phyloP scores from a whole-genome alignment of 2,888 invertebrate species.

The Eupsilia transversa region DNA sequence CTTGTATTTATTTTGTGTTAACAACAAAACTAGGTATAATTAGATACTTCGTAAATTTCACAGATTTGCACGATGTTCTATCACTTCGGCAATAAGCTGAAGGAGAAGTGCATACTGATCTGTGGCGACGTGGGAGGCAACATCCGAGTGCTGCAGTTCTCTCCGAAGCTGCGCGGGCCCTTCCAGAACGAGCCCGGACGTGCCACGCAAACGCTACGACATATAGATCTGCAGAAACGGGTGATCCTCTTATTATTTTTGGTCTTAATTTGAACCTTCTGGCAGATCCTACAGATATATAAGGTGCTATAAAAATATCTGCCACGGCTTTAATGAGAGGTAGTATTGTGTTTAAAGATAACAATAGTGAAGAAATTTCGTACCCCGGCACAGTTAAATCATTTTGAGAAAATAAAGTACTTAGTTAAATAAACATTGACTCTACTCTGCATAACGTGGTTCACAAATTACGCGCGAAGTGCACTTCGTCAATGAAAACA shows the following conservation, averaged over 20 bases:
- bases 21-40: neutral
- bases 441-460: no score
- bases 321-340: no score
- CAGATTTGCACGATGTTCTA: constrained; percentile 90
- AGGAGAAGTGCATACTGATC: constrained; percentile 91
- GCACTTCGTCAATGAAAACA: no score
- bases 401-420: no score
- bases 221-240: constrained; percentile 89
- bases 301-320: no score
- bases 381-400: no score
- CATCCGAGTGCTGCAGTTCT: constrained; percentile 92
- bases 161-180: constrained; percentile 92
- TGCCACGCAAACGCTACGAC: constrained; percentile 91
- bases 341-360: no score
- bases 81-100: constrained; percentile 90
- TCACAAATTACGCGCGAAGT: no score
- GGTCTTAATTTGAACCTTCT: neutral
- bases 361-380: no score
- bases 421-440: no score
- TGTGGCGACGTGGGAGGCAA: constrained; percentile 94
- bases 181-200: constrained; percentile 93
- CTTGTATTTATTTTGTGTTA: neutral
- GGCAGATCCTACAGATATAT: neutral
- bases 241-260: constrained; percentile 70
- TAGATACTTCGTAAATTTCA: neutral